Percentiles rank a stretch among this genome's conserved stretches.
Conservation (phyloP, 2,888 invertebrate species). For the Drosophila ezoana region DNA sequence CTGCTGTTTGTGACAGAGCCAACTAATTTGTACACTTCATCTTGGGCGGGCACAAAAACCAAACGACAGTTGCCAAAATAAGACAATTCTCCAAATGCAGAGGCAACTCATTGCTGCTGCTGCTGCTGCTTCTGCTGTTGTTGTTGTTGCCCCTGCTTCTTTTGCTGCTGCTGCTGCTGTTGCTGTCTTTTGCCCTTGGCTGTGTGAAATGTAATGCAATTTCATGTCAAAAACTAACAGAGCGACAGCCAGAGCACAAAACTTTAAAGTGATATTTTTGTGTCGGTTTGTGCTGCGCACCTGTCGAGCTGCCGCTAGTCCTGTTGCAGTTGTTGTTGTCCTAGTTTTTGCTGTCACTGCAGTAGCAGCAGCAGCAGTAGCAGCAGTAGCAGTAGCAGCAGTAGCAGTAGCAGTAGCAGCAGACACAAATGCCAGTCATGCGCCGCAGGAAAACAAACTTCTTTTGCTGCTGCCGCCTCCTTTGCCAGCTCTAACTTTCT, state of each 20-base stretch:
- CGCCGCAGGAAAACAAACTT: conserved; percentile 78
- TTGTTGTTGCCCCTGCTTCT: not conserved
- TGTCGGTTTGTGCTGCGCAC: conserved; percentile 71
- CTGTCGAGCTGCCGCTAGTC: conserved; percentile 54
- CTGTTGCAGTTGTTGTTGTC: conserved; percentile 48
- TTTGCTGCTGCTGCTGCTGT: conserved; percentile 1
- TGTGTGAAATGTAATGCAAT: conserved; percentile 78
- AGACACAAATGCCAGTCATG: conserved; percentile 73
- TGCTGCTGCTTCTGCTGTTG: conserved; percentile 20
- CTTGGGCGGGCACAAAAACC: conserved; percentile 54
- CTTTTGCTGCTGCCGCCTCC: conserved; percentile 45
- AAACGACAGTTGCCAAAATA: conserved; percentile 80
- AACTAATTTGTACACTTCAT: conserved; percentile 80
- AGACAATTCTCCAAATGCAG: conserved; percentile 68
- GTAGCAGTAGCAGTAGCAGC: conserved; percentile 19
- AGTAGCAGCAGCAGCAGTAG: conserved; percentile 21
- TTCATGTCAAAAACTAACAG: conserved; percentile 79
- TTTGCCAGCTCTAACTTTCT: conserved; percentile 28
- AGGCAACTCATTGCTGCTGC: conserved; percentile 41
- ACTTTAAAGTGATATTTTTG: conserved; percentile 81
- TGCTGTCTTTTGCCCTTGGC: conserved; percentile 40
- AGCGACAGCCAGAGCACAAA: conserved; percentile 69
- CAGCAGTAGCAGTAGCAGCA: conserved; percentile 39
- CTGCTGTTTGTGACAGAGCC: conserved; percentile 62
- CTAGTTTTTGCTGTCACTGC: conserved; percentile 73